Evolutionary conservation across 2,888 invertebrate species (phyloP), one percentile per base, ranked within the genome.

Genomic region (Cantharis rustica): DNA sequence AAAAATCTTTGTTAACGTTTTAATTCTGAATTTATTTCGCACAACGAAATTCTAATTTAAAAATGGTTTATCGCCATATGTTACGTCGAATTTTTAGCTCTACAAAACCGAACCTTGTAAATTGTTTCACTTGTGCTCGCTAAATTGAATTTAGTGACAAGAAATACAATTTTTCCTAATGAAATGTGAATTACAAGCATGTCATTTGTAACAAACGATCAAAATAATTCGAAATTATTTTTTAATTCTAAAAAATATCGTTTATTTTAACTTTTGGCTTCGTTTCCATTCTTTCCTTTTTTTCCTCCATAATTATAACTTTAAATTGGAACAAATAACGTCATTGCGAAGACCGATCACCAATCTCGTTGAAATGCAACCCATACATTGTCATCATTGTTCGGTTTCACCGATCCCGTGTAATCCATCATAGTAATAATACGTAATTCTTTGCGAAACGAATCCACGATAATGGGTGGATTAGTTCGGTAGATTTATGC

Each of bases 361-460:
- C 84, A 80, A 86, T 86, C 86, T 83, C 84, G 82, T 83, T 80
- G 81, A 82, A 84, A 81, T 77, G 79, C 79, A 81, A 80, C 78
- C 81, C 79, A 74, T 68, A 79, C 79, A 85, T 85, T 85, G 84
- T 85, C 81, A 77, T 79, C 78, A 75, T 69, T 71, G 72, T 80
- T 81, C 81, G 83, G 84, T 84, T 79, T 80, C 79, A 66, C 77
- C 71, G 80, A 72, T 79, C 79, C 81, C 81, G 80, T 79, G 83
- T 84, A 85, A 86, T 86, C 86, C 85, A 86, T 86, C 86, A 86
- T 85, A 84, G 82, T 83, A 85, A 85, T 85, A 85, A 85, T 83
- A 81, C 81, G 80, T 82, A 83, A 83, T 82, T 82, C 81, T 81
- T 78, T 71, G 80, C 79, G 82, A 79, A 81, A 75, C 78, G 80